These are phyloP conservation scores for Tinamus guttatus DNA, from an alignment of 2,113 vertebrate species.

Conservation along the genomic window DNA sequence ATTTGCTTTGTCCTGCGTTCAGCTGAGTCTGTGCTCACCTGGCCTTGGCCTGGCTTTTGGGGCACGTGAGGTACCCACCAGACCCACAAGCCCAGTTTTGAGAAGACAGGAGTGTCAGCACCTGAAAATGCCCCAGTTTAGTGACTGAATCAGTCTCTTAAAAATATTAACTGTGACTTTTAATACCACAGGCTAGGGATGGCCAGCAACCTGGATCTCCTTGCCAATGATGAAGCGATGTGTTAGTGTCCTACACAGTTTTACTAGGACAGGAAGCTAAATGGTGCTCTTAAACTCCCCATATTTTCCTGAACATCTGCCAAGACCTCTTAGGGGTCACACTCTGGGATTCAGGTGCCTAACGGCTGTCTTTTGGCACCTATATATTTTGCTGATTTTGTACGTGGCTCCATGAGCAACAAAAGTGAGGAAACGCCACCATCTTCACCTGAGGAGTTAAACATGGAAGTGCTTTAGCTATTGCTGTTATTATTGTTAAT, in stretches of 20 bases:
- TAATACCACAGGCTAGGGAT: not conserved
- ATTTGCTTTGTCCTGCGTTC: not conserved
- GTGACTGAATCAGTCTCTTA: not conserved
- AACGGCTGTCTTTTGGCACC: rapidly evolving
- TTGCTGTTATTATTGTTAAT: not conserved
- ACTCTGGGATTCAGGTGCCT: not conserved
- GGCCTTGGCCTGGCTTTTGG: rapidly evolving
- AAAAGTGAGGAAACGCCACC: not conserved
- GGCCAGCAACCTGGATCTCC: not conserved
- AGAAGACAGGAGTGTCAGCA: not conserved
- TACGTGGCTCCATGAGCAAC: not conserved
- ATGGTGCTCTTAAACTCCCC: not conserved
- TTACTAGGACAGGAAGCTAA: not conserved
- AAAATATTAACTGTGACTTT: not conserved
- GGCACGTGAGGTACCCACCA: no score
- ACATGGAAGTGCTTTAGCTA: not conserved
- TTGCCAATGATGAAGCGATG: not conserved
- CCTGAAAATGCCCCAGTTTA: not conserved
- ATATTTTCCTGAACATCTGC: not conserved
- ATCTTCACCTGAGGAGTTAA: not conserved
- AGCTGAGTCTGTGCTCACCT: not conserved
- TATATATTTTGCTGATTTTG: not conserved
- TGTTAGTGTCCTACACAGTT: not conserved
- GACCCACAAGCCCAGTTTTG: not conserved
- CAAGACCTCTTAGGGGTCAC: not conserved